Conservation (phyloP, 2,113 vertebrate species). For the Podilymbus podiceps region DNA sequence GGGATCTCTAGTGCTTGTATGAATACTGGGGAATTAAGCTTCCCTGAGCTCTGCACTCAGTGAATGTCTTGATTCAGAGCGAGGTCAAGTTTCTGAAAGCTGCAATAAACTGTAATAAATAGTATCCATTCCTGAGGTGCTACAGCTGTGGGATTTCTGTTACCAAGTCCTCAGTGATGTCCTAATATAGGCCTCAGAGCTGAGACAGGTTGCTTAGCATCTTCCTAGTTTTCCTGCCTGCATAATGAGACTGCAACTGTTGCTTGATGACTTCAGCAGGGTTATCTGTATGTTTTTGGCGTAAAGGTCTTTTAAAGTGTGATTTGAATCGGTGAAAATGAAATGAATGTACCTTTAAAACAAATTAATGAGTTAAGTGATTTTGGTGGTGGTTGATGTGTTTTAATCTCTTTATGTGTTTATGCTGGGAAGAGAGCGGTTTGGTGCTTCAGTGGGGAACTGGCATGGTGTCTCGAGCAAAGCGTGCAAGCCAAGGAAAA, state of each 20-base stretch:
- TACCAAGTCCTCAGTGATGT: background rate
- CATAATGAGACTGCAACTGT: background rate
- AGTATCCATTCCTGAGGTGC: background rate
- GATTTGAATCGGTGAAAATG: background rate
- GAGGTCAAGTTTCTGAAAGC: background rate
- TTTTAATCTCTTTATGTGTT: background rate
- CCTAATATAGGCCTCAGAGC: background rate
- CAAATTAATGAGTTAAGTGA: background rate
- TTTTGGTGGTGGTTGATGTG: background rate
- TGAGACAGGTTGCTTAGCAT: background rate
- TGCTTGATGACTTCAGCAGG: background rate
- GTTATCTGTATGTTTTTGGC: background rate
- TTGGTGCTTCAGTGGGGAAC: constrained; percentile 90
- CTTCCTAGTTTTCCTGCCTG: background rate
- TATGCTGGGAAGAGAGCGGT: constrained; percentile 72
- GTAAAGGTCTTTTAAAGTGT: background rate
- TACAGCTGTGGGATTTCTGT: background rate
- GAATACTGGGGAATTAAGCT: background rate
- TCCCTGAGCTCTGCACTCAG: background rate
- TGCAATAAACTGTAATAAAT: background rate
- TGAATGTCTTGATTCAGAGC: background rate
- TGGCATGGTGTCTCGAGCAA: constrained; percentile 83
- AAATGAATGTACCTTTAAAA: background rate
- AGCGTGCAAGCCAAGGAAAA: constrained; percentile 70
- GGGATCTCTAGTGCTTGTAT: background rate